A percentile compares a stretch with the other conserved stretches of the same genome.
Conservation (phyloP, 2,797 vertebrate species). For the Parotocinclus haroldoi region DNA sequence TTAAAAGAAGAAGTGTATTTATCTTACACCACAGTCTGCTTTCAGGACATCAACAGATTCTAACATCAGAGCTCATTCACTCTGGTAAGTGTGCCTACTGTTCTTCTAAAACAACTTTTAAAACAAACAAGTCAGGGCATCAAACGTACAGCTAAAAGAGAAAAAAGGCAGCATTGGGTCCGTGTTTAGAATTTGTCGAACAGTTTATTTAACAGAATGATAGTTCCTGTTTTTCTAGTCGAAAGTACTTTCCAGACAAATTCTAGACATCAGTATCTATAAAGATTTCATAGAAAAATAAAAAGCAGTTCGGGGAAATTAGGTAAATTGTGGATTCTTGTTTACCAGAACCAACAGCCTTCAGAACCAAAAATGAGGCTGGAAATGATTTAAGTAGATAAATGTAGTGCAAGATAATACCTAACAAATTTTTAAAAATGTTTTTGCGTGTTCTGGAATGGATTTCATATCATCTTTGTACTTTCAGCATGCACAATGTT, state of each 20-base stretch:
- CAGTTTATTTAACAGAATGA: background rate
- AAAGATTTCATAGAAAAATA: too few species aligned
- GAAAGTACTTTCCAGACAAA: background rate
- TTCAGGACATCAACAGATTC: slow-evolving; percentile 12
- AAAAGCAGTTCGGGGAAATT: too few species aligned
- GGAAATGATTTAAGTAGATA: too few species aligned
- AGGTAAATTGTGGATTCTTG: too few species aligned
- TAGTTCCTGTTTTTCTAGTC: slow-evolving; percentile 2
- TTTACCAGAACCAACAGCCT: too few species aligned
- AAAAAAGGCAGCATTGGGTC: background rate
- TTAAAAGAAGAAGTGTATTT: slow-evolving; percentile 67
- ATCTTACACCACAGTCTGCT: slow-evolving; percentile 33
- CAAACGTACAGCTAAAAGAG: background rate
- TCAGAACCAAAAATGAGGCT: too few species aligned
- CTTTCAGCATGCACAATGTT: too few species aligned
- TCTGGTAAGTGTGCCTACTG: slow-evolving; percentile 16
- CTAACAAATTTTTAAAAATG: too few species aligned
- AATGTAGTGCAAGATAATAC: too few species aligned
- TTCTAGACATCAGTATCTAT: background rate
- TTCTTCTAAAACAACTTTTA: background rate
- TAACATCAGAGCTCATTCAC: slow-evolving; percentile 7
- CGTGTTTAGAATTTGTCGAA: background rate
- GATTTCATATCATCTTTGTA: too few species aligned
- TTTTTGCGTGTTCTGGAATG: too few species aligned
- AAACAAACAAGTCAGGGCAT: background rate